Evolutionary conservation across 1,140 invertebrate genomes (phyloP), one percentile per base, ranked within the genome.

Genomic region (Megalopta genalis): DNA sequence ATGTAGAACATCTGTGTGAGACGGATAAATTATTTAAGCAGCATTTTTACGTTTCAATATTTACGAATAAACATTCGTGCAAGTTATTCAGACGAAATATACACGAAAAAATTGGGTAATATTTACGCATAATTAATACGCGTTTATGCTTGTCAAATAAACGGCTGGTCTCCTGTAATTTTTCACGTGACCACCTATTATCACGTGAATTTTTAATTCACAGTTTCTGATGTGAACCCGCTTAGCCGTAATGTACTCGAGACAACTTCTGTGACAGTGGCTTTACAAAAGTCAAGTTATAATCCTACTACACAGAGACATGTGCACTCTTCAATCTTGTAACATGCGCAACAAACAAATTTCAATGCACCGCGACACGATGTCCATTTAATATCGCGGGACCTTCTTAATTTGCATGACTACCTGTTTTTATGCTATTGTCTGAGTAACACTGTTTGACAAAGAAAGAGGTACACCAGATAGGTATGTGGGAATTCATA

Each of bases 121-220:
- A 18, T 67, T 74, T 66, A 46, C 32, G 8, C 7, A 16, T 27
- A 49, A 42, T 74, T 75, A 75, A 75, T 23, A 27, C 21, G 73
- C 57, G 66, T 27, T 37, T 54, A n/a, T 14, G 46, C 52, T 27
- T 16, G 63, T 32, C 37, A n/a, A 67, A 67, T 67, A n/a, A 57
- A 57, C 16, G 23, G 54, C 7, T 0, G 8, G 16, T 21, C 9
- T 12, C 0, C 16, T 9, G 42, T 18, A 25, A 42, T n/a, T 9
- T 7, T n/a, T 3, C 0, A n/a, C 32, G 10, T 9, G 16, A 10
- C 25, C 32, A 18, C n/a, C n/a, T n/a, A n/a, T n/a, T n/a, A n/a
- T n/a, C n/a, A n/a, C n/a, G n/a, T n/a, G n/a, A n/a, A n/a, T n/a
- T n/a, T n/a, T n/a, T n/a, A n/a, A n/a, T n/a, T n/a, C 46, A 39